phyloP scores from a whole-genome alignment of 2,888 invertebrate genomes.

The Anoplius nigerrimus region DNA sequence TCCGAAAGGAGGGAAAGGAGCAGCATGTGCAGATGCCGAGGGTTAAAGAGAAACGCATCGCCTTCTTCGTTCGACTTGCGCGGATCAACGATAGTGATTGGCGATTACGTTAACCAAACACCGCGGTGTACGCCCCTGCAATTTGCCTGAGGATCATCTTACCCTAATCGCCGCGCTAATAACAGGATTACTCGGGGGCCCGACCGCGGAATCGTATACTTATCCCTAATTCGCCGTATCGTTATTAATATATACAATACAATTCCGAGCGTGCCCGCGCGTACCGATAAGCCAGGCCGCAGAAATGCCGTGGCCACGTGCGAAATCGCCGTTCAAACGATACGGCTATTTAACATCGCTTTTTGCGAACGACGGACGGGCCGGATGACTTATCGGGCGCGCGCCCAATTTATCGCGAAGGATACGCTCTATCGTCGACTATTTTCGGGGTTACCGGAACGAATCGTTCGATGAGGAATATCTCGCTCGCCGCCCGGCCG shows the following conservation, averaged over 20 bases:
- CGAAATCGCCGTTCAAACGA: constrained; percentile 26
- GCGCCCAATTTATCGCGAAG: constrained; percentile 4
- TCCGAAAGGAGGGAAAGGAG: constrained; percentile 24
- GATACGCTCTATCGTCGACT: neutral
- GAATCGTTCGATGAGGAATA: too few species aligned
- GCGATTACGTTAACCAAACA: constrained; percentile 75
- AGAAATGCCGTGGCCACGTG: constrained; percentile 32
- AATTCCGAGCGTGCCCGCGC: constrained; percentile 45
- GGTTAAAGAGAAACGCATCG: constrained; percentile 51
- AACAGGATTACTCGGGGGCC: constrained; percentile 71
- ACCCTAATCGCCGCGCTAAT: constrained; percentile 74
- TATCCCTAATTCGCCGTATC: constrained; percentile 72
- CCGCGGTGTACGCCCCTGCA: constrained; percentile 72
- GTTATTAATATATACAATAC: constrained; percentile 66
- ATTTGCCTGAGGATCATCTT: constrained; percentile 72
- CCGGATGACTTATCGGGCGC: neutral
- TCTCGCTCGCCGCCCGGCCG: too few species aligned
- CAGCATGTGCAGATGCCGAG: constrained; percentile 33
- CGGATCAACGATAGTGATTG: constrained; percentile 69
- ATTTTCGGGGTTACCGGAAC: too few species aligned
- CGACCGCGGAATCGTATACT: constrained; percentile 71
- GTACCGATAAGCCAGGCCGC: constrained; percentile 37
- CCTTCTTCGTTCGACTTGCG: constrained; percentile 45
- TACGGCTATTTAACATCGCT: neutral
- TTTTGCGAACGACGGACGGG: neutral